Conservation (phyloP, 2,113 vertebrate genomes). For the Myotis davidii region DNA sequence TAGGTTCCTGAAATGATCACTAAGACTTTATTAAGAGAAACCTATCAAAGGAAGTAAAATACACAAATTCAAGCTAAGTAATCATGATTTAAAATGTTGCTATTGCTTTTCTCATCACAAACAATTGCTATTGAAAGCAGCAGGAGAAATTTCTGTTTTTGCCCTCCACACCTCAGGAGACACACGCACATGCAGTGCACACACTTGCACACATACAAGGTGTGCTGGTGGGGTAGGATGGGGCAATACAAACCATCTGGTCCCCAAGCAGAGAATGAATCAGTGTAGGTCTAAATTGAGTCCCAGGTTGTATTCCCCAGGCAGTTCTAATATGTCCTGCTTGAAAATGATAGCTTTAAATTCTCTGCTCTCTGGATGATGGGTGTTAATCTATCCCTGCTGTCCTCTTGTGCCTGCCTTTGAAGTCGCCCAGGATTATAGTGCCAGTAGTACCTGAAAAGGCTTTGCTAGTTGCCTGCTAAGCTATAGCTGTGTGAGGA, state of each 20-base stretch:
- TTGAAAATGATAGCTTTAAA: neutral
- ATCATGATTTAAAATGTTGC: neutral
- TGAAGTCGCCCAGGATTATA: neutral
- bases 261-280: neutral
- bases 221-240: neutral
- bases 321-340: neutral
- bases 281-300: neutral
- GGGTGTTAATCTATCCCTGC: neutral
- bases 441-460: neutral
- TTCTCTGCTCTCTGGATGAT: neutral
- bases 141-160: neutral
- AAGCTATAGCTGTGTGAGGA: neutral
- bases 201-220: no score
- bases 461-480: neutral
- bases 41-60: neutral
- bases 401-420: neutral
- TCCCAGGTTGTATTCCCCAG: neutral
- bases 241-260: neutral
- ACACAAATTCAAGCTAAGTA: neutral
- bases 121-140: neutral
- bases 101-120: slow-evolving; percentile 31
- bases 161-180: neutral
- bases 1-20: slow-evolving; percentile 33
- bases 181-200: neutral
- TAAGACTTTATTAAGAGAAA: slow-evolving; percentile 44